phyloP scores from a whole-genome alignment of 2,797 vertebrate species.

The Coregonus ussuriensis region DNA sequence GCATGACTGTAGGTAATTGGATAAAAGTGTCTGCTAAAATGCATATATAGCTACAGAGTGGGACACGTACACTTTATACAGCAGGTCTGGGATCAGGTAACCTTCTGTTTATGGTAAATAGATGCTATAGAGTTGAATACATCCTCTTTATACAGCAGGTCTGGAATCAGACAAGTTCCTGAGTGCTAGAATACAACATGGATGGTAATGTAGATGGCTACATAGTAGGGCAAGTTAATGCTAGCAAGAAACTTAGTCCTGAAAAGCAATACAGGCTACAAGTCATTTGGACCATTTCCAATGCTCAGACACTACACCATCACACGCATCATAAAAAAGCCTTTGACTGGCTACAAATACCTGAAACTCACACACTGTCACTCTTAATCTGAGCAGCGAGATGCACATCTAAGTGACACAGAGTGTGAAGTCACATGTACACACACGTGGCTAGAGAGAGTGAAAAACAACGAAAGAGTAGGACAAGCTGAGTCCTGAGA shows the following conservation, averaged over 20 bases:
- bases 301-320: not conserved
- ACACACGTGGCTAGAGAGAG: not conserved
- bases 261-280: no score
- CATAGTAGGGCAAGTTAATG: no score
- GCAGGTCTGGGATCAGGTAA: not conserved
- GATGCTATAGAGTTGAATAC: no score
- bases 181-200: no score
- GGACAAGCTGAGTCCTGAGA: not conserved
- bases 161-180: not conserved
- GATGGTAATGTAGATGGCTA: no score
- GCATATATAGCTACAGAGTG: not conserved
- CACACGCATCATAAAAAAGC: not conserved
- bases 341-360: constrained; percentile 26
- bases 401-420: constrained; percentile 49
- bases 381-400: constrained; percentile 53
- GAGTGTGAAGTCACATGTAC: constrained; percentile 50
- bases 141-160: not conserved
- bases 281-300: no score
- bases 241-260: no score
- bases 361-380: constrained; percentile 46
- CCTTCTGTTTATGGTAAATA: no score
- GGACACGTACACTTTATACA: not conserved
- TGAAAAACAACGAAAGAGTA: not conserved
- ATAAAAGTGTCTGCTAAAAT: no score
- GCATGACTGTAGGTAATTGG: no score